Percentiles rank a stretch among this genome's conserved stretches.
phyloP scores from a whole-genome alignment of 1,140 invertebrate species.

The Pseudobourletiella spinata region DNA sequence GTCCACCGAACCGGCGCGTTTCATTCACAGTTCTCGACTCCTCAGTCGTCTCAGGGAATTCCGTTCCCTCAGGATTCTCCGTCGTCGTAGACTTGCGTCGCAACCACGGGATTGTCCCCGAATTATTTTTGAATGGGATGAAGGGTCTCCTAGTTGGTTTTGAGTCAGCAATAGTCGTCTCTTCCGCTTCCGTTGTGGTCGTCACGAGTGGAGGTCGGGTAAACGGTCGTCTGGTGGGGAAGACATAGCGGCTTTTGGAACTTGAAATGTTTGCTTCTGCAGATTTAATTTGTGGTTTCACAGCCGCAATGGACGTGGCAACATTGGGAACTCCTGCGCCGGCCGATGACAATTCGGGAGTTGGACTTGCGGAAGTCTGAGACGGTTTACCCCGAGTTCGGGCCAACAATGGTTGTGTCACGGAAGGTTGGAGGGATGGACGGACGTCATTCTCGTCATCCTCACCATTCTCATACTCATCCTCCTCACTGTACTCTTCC shows the following conservation, averaged over 20 bases:
- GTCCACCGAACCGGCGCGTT: neutral
- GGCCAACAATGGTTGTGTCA: neutral
- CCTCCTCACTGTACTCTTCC: conserved; percentile 15
- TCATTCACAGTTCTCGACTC: neutral
- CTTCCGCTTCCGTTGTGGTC: neutral
- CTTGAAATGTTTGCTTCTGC: neutral
- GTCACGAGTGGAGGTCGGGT: neutral
- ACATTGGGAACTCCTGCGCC: neutral
- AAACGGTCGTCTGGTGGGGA: neutral
- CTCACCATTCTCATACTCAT: conserved; percentile 17
- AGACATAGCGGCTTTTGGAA: neutral
- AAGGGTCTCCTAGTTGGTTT: conserved; percentile 4
- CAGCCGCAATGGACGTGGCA: no score
- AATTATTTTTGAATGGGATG: conserved; percentile 13
- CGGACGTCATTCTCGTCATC: no score
- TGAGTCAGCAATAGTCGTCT: neutral
- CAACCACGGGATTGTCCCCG: conserved; percentile 9
- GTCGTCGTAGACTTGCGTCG: conserved; percentile 5
- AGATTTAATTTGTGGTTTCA: neutral
- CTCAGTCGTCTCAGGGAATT: neutral
- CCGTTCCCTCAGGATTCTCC: neutral
- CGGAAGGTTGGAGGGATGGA: no score
- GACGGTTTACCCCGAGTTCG: neutral
- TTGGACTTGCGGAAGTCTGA: neutral
- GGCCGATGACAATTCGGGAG: neutral